Evolutionary conservation across 2,797 vertebrate genomes (phyloP).

Genomic region (Tauraco hartlaubi): DNA sequence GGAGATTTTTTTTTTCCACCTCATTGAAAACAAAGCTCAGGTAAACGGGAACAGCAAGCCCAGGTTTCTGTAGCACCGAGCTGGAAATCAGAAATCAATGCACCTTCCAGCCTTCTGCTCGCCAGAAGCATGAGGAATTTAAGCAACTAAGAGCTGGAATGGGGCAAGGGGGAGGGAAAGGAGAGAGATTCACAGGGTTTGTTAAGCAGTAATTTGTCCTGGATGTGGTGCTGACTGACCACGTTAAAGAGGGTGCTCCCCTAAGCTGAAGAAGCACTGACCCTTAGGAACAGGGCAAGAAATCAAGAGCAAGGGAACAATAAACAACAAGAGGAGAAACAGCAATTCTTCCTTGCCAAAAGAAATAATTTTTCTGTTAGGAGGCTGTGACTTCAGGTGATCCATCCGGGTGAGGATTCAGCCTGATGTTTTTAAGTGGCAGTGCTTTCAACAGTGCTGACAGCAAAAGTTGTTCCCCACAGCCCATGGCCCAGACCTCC

Average conservation of each 20-base stretch:
- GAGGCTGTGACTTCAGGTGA: background rate
- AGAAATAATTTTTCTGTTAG: background rate
- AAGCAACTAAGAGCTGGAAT: background rate
- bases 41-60: background rate
- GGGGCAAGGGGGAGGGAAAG: background rate
- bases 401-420: accelerated
- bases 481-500: accelerated
- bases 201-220: background rate
- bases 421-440: background rate
- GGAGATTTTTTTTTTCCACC: background rate
- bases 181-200: background rate
- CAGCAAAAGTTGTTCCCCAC: background rate
- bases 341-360: background rate
- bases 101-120: background rate
- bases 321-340: background rate
- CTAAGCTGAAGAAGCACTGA: background rate
- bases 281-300: background rate
- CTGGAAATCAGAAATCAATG: background rate
- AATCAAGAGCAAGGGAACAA: background rate
- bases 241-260: background rate
- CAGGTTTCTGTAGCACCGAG: background rate
- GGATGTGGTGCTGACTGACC: background rate
- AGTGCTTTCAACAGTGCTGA: background rate
- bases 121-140: background rate
- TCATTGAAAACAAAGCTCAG: background rate